Evolutionary conservation across 2,888 invertebrate species (phyloP).

Genomic region (Didymodactylos carnosus): DNA sequence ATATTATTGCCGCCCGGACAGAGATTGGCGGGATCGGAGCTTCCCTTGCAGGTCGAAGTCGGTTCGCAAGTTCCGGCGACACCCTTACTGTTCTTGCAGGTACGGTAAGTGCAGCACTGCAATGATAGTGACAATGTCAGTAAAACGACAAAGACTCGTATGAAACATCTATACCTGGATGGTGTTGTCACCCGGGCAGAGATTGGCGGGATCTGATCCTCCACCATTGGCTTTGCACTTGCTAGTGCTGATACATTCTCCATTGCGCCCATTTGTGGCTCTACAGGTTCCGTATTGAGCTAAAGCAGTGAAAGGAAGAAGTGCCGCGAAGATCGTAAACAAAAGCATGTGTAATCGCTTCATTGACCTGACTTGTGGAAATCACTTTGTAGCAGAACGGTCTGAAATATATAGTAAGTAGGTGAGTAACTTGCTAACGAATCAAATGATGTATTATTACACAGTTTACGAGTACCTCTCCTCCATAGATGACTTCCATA

Average conservation of each 20-base stretch:
- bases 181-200: not conserved
- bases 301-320: not conserved
- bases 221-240: not conserved
- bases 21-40: not conserved
- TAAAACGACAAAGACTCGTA: not conserved
- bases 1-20: not conserved
- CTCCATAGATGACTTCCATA: too few relatives aligned
- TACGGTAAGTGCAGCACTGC: not conserved
- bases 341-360: not conserved
- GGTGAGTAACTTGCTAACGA: too few relatives aligned
- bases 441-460: too few relatives aligned
- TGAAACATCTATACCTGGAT: not conserved
- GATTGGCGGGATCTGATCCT: not conserved
- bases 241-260: not conserved
- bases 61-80: not conserved
- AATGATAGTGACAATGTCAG: not conserved
- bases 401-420: too few relatives aligned
- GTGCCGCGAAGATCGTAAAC: not conserved
- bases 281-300: not conserved
- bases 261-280: not conserved
- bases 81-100: not conserved
- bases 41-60: not conserved
- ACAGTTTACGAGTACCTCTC: too few relatives aligned
- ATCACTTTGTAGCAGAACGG: too few relatives aligned
- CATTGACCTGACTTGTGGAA: too few relatives aligned